Percentiles rank a stretch among this genome's conserved stretches.
Evolutionary conservation across 2,797 vertebrate genomes (phyloP).

Genomic region (Arrhamphus sclerolepis): DNA sequence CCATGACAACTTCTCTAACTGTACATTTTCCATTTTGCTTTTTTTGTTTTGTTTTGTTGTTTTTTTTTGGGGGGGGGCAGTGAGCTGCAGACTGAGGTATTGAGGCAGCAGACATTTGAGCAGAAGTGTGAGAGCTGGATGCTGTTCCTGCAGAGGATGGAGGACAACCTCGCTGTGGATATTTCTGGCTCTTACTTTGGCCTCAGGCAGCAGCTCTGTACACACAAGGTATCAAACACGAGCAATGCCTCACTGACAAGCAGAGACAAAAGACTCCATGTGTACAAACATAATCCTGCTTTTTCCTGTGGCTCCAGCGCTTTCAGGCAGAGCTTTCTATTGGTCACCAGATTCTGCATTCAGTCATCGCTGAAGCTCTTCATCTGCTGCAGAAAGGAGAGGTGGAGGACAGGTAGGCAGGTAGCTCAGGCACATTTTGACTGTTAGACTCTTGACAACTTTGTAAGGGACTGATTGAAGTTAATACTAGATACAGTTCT

Average conservation of each 20-base stretch:
- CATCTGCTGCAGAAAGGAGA: constrained; percentile 84
- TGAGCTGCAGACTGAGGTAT: constrained; percentile 77
- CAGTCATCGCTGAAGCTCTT: constrained; percentile 84
- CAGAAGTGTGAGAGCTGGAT: constrained; percentile 88
- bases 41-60: too few relatives aligned
- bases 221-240: constrained; percentile 83
- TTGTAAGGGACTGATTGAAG: too few relatives aligned
- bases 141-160: constrained; percentile 87
- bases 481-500: too few relatives aligned
- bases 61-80: constrained; percentile 59
- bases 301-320: constrained; percentile 71
- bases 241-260: fast-evolving
- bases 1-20: too few relatives aligned
- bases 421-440: neutral
- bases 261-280: neutral
- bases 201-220: constrained; percentile 85
- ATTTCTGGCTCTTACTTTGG: constrained; percentile 76
- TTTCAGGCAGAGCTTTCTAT: constrained; percentile 88
- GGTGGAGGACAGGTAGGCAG: constrained; percentile 85
- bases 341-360: constrained; percentile 88
- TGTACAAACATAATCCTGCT: neutral
- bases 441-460: too few relatives aligned
- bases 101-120: constrained; percentile 84
- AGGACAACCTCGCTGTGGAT: constrained; percentile 79
- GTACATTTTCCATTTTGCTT: too few relatives aligned